These are phyloP conservation scores for Pardosa pseudoannulata DNA, from an alignment of 2,888 invertebrate species.

Conservation along the genomic window DNA sequence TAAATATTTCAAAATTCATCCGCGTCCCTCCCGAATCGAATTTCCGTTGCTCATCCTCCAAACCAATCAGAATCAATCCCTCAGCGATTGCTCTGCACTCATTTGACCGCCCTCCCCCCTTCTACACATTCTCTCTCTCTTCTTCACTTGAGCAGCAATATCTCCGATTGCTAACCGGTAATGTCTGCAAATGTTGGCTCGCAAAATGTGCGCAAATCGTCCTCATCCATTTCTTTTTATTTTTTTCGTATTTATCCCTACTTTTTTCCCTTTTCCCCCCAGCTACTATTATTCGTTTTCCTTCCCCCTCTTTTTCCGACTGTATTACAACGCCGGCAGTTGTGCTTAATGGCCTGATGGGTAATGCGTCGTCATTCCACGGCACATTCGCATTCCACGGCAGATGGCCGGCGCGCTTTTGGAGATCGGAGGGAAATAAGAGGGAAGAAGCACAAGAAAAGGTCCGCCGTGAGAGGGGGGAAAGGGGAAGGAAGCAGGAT, in stretches of 20 bases:
- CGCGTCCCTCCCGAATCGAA: too few species aligned
- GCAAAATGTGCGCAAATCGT: constrained; percentile 3
- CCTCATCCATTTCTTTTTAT: not conserved
- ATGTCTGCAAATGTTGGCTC: constrained; percentile 59
- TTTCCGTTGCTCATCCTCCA: not conserved
- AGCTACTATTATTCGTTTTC: constrained; percentile 3
- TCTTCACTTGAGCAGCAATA: not conserved
- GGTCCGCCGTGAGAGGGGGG: too few species aligned
- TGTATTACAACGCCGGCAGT: constrained; percentile 69
- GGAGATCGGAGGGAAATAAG: not conserved
- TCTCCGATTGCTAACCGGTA: constrained; percentile 59
- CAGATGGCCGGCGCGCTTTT: constrained; percentile 61
- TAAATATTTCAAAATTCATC: too few species aligned
- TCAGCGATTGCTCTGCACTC: not conserved
- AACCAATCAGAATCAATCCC: not conserved
- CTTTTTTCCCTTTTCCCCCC: too few species aligned
- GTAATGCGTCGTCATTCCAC: constrained; percentile 63
- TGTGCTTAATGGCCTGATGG: constrained; percentile 68
- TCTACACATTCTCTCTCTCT: not conserved
- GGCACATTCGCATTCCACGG: constrained; percentile 52
- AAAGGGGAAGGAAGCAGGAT: not conserved
- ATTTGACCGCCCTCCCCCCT: constrained; percentile 3
- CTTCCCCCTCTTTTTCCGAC: constrained; percentile 59
- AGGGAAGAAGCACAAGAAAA: constrained; percentile 38
- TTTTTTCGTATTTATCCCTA: too few species aligned